Evolutionary conservation across 1,140 invertebrate species (phyloP), one percentile per base, ranked within the genome.

Genomic region (Drosophila biarmipes): DNA sequence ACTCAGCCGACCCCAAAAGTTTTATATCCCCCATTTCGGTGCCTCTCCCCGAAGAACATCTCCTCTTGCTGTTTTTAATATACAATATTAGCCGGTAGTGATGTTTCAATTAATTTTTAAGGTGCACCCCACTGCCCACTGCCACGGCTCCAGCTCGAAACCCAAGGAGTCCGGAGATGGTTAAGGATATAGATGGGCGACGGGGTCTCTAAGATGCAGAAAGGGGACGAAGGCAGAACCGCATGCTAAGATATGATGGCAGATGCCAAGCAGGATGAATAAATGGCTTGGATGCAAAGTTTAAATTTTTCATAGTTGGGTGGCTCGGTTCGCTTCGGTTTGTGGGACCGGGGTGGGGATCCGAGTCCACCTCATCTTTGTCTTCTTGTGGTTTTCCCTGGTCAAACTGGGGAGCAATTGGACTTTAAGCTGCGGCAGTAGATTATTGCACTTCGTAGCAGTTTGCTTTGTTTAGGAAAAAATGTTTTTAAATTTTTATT

Each of bases 81-180:
- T 62, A 72, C 84, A 72, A 78, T 87, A 81, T 79, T 89, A 87
- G 79, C 76, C 84, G 67, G 66, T 79, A 76, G 67, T 84, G 84
- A 89, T 89, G 84, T 73, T 89, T 89, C 72, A 89, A 89, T 84
- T 84, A 89, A 89, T 87, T 89, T 85, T 80, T 89, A 89, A 84
- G 79, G 79, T 89, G 73, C 61, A 46, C 49, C 53, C 53, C 45
- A 11, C 21, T 19, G n/a, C 38, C 34, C 34, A n/a, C 52, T 27
- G 12, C 35, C 27, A 37, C 24, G 3, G 43, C 40, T 43, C 17
- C 6, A 2, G 2, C 4, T 5, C 24, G 21, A 61, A 56, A 63
- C 7, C 54, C 19, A 15, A 29, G n/a, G 24, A 17, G 46, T n/a
- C n/a, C 14, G 0, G 27, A 55, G 63, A 53, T 38, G 59, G 29